Base-by-base conservation (phyloP, 2,797 vertebrate genomes). In the Chloroceryle amazona region DNA sequence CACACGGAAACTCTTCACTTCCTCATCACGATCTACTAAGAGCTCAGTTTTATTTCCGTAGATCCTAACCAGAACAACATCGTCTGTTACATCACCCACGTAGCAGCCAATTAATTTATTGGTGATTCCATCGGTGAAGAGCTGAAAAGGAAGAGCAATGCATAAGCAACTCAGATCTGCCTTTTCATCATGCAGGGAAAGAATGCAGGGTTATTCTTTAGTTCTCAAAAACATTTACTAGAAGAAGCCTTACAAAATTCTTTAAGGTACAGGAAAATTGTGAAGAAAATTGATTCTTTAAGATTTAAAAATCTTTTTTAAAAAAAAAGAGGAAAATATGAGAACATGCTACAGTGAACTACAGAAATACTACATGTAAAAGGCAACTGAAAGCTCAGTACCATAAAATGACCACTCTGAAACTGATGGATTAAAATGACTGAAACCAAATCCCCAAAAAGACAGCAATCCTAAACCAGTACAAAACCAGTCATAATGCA, bases 21-120 rank as follows among this genome's bases (percentile, higher is more conserved):
- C 99, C 20, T 99, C 99, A 29, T 99, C 99, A 4, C 99, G 98
- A 97, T 99, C 99, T 3, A 99, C 99, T 63, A 99, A 96, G 68
- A 99, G 98, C 90, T 99, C 99, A 0, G 99, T 99, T 97, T 99
- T 99, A 96, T 99, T 99, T 84, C 99, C 99, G 39, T 99, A 99
- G 97, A 99, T 99, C 60, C 99, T 98, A 47, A 99, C 99, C 72
- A 99, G 98, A 58, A 99, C 99, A 10, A 99, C 99, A 29, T 99
- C 99, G 13, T 99, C 98, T 97, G 98, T 98, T 63, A 96, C 82
- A 11, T 98, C 88, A 5, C 99, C 99, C 90, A 99, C 97, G 0
- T 99, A 99, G 97, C 99, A 99, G 96, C 99, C 99, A 66, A 99
- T 98, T 91, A 99, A 97, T 88, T 99, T 99, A 86, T 99, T 99